Conservation (phyloP, 2,797 vertebrate species). For the Microctenopoma steveboyesi region DNA sequence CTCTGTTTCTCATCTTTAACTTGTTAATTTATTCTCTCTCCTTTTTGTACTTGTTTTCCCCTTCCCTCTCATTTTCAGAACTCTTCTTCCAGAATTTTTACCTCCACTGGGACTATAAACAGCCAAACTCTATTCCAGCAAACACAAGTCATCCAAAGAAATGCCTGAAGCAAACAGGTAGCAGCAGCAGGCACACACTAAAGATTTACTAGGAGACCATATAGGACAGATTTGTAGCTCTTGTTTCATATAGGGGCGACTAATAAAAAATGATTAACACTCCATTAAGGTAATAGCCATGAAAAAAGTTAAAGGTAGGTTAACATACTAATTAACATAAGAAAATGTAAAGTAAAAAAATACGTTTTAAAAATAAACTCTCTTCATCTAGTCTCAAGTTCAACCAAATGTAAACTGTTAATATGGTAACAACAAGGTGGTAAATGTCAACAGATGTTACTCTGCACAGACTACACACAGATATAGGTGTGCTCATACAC, state of each 20-base stretch:
- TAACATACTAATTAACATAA: no score
- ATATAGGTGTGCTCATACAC: slow-evolving; percentile 21
- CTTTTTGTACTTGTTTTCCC: slow-evolving; percentile 30
- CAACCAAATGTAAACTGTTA: neutral
- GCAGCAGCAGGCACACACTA: slow-evolving; percentile 40
- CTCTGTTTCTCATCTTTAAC: slow-evolving; percentile 25
- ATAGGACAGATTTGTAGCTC: slow-evolving; percentile 5
- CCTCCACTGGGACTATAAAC: slow-evolving; percentile 56
- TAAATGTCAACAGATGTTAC: no score
- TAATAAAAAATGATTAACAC: neutral
- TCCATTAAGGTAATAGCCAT: neutral
- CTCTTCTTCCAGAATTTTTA: slow-evolving; percentile 45
- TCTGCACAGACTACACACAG: neutral
- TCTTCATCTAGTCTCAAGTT: no score
- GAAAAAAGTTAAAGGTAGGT: no score
- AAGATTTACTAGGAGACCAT: slow-evolving; percentile 16
- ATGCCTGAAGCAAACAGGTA: slow-evolving; percentile 44
- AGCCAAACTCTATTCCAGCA: slow-evolving; percentile 50
- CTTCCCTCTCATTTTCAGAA: slow-evolving; percentile 5
- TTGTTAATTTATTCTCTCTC: slow-evolving; percentile 16
- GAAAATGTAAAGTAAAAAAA: no score
- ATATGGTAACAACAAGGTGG: neutral
- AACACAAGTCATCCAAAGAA: slow-evolving; percentile 49
- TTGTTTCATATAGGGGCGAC: slow-evolving; percentile 21
- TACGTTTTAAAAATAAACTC: no score